These are phyloP conservation scores for Lochmaea capreae DNA, from an alignment of 2,888 invertebrate species.

Conservation along the genomic window DNA sequence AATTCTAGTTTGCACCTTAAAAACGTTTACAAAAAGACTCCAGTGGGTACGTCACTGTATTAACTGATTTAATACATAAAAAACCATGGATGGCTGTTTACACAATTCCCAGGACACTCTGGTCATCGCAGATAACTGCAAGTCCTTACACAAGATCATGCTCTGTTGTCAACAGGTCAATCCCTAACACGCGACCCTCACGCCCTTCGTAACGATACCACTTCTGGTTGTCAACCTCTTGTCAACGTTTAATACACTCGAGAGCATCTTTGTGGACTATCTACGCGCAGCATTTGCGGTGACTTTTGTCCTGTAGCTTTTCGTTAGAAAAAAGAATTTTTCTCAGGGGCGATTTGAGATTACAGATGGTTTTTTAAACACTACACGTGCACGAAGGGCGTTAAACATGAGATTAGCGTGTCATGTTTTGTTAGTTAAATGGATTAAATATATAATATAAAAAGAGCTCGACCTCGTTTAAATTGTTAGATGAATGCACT, in stretches of 20 bases:
- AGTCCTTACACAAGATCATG: conserved; percentile 45
- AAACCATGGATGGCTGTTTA: conserved; percentile 19
- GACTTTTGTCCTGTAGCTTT: conserved; percentile 39
- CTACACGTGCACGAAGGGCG: conserved; percentile 31
- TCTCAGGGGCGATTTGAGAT: conserved; percentile 34
- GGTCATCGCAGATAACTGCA: conserved; percentile 53
- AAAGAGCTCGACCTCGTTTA: background rate
- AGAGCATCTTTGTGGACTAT: conserved; percentile 32
- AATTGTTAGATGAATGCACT: background rate
- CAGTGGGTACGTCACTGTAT: background rate
- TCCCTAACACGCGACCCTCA: conserved; percentile 45
- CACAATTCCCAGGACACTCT: conserved; percentile 49
- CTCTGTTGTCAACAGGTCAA: conserved; percentile 51
- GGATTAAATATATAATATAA: conserved; percentile 4
- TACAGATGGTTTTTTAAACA: conserved; percentile 30
- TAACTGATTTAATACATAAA: background rate
- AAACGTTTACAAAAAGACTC: background rate
- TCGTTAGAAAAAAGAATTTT: background rate
- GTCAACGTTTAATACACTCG: conserved; percentile 44
- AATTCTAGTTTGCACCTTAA: too few relatives aligned
- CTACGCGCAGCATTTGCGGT: conserved; percentile 38
- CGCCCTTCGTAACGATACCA: conserved; percentile 32
- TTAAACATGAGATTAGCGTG: conserved; percentile 28
- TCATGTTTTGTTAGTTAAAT: conserved; percentile 6
- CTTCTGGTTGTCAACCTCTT: conserved; percentile 45